phyloP scores from a whole-genome alignment of 2,888 invertebrate genomes.

The Fragum fragum region DNA sequence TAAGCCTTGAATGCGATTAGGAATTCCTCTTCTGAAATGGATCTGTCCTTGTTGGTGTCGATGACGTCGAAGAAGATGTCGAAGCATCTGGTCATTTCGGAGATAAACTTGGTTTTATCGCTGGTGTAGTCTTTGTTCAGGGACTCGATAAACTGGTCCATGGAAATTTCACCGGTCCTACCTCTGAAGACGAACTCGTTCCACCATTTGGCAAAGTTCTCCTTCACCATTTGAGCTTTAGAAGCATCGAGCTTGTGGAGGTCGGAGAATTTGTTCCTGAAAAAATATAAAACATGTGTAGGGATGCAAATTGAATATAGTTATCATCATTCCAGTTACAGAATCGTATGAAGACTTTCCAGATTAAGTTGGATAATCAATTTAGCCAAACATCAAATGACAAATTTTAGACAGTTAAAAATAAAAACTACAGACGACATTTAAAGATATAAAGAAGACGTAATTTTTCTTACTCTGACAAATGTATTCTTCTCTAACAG shows the following conservation, averaged over 20 bases:
- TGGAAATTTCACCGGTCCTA: constrained; percentile 58
- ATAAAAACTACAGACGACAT: no score
- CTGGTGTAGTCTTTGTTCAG: constrained; percentile 46
- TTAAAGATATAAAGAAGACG: no score
- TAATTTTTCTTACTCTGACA: no score
- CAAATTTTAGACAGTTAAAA: no score
- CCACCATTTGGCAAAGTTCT: constrained; percentile 72
- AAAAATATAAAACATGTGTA: constrained; percentile 36
- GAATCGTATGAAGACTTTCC: no score
- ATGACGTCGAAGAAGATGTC: constrained; percentile 74
- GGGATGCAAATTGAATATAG: no score
- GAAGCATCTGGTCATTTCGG: constrained; percentile 66
- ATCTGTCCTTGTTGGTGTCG: constrained; percentile 73
- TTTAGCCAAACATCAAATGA: no score
- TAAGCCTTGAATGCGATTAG: constrained; percentile 73
- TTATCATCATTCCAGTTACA: no score
- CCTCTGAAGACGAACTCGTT: constrained; percentile 68
- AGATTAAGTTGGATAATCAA: no score
- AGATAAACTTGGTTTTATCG: constrained; percentile 63
- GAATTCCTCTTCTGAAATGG: constrained; percentile 72
- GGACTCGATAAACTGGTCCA: constrained; percentile 54
- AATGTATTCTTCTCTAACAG: no score
- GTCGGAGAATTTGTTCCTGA: constrained; percentile 68
- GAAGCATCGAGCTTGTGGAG: constrained; percentile 66
- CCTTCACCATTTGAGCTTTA: constrained; percentile 61